Conservation (phyloP, 1,140 invertebrate genomes). For the Temnothorax longispinosus region DNA sequence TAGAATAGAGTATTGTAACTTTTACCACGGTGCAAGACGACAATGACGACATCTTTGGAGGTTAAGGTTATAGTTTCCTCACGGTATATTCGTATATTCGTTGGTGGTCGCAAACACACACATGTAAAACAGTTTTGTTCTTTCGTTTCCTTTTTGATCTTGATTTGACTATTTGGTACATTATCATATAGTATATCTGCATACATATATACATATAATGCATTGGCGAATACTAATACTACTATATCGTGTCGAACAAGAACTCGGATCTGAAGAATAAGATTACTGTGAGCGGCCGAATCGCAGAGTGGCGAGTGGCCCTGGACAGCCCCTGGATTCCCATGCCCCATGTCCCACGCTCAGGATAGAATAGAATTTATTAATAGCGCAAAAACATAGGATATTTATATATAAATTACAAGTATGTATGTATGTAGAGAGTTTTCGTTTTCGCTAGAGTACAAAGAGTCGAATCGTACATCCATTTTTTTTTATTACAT, state of each 20-base stretch:
- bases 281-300: background rate
- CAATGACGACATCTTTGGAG: background rate
- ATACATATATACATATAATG: background rate
- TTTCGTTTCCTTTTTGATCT: background rate
- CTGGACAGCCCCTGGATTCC: too few species aligned
- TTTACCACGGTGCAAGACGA: too few species aligned
- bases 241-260: too few species aligned
- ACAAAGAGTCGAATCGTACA: background rate
- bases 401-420: too few species aligned
- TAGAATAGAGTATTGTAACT: background rate
- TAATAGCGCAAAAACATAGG: background rate
- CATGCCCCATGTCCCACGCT: too few species aligned
- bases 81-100: too few species aligned
- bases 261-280: too few species aligned
- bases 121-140: background rate
- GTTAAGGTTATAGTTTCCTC: conserved; percentile 29
- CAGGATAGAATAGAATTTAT: background rate
- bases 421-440: background rate
- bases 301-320: too few species aligned
- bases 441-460: background rate
- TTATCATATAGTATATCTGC: background rate
- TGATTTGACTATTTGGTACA: background rate
- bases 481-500: background rate
- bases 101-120: too few species aligned
- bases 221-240: background rate